Conservation (phyloP, 2,113 vertebrate species). For the Tyrannus savana region DNA sequence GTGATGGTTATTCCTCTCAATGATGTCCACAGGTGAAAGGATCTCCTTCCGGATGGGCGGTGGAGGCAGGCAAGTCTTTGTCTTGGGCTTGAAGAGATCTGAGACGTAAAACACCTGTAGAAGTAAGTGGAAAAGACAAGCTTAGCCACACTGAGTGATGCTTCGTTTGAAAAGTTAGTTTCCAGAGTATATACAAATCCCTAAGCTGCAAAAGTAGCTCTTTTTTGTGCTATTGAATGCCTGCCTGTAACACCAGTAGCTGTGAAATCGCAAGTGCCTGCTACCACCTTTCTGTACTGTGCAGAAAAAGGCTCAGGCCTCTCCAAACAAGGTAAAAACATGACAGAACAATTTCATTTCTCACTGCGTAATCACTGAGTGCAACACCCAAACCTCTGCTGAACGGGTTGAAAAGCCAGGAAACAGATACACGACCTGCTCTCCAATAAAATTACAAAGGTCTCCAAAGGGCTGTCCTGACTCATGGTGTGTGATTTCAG, state of each 20-base stretch:
- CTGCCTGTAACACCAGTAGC: fast-evolving
- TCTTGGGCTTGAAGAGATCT: constrained; percentile 91
- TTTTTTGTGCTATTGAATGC: background rate
- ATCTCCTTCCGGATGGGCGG: constrained; percentile 93
- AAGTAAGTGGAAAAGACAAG: background rate
- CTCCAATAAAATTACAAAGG: constrained; percentile 1
- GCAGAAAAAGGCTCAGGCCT: background rate
- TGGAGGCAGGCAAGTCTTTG: constrained; percentile 81
- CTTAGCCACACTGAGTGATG: background rate
- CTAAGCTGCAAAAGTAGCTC: background rate
- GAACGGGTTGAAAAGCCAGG: constrained; percentile 19
- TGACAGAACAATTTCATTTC: background rate
- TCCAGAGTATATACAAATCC: background rate
- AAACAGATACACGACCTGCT: background rate
- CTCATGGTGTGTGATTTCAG: background rate
- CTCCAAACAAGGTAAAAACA: background rate
- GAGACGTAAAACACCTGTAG: constrained; percentile 94
- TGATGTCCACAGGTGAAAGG: constrained; percentile 92
- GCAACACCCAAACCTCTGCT: background rate
- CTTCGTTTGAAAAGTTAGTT: background rate
- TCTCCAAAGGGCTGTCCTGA: background rate
- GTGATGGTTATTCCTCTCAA: constrained; percentile 96
- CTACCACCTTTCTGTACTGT: background rate
- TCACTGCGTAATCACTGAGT: fast-evolving
- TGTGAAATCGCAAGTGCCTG: background rate